Evolutionary conservation across 2,888 invertebrate genomes (phyloP).

Genomic region (Vannuccia rotundouncinata): DNA sequence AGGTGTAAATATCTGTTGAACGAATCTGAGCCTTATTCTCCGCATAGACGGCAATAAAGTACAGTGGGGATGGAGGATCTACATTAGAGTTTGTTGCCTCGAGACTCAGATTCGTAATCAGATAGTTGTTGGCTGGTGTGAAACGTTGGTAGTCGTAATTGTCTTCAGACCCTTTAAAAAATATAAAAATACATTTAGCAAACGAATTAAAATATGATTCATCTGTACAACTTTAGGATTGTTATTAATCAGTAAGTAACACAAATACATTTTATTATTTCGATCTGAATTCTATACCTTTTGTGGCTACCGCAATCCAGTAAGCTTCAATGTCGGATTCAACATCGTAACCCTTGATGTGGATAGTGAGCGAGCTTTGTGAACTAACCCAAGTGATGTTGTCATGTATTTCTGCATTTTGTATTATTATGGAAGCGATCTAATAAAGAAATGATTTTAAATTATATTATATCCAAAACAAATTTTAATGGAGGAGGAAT

Average conservation of each 20-base stretch:
- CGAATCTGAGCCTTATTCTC: constrained; percentile 43
- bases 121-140: constrained; percentile 37
- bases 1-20: background rate
- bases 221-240: no score
- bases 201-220: no score
- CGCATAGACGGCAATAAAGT: constrained; percentile 44
- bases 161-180: constrained; percentile 34
- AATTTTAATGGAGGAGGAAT: no score
- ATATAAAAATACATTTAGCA: no score
- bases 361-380: constrained; percentile 42
- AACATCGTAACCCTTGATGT: constrained; percentile 43
- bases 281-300: constrained; percentile 42
- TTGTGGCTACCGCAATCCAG: constrained; percentile 43
- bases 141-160: constrained; percentile 42
- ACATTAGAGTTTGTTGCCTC: background rate
- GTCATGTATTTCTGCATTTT: constrained; percentile 43
- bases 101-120: constrained; percentile 42
- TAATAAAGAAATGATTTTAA: no score
- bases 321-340: constrained; percentile 43
- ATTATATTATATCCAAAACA: no score
- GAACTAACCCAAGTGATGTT: constrained; percentile 44
- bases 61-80: constrained; percentile 41
- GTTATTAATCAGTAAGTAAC: no score
- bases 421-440: constrained; percentile 40
- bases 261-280: no score